Percentiles rank a stretch among this genome's conserved stretches.
Conservation (phyloP, 2,113 vertebrate genomes). For the Cebidichthys violaceus region DNA sequence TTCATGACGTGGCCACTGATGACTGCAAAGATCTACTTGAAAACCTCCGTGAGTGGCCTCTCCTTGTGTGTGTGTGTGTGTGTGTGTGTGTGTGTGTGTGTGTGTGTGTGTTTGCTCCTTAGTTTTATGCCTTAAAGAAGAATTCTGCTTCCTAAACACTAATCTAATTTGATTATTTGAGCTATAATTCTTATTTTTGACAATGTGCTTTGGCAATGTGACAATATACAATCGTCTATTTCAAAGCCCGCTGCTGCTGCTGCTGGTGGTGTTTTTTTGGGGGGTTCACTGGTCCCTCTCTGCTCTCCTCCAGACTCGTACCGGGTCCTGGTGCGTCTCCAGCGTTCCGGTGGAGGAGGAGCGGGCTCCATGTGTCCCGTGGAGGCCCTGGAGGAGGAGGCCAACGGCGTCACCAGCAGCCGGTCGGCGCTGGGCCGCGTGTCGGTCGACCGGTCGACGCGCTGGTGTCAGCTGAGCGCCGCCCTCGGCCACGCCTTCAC, state of each 20-base stretch:
- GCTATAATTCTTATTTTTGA: too few species aligned
- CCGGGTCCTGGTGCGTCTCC: conserved; percentile 71
- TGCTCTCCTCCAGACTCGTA: conserved; percentile 64
- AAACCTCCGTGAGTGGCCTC: conserved; percentile 90
- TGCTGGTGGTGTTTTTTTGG: too few species aligned
- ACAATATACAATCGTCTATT: too few species aligned
- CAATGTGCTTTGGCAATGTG: too few species aligned
- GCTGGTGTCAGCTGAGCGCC: conserved; percentile 69
- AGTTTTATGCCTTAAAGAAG: not conserved
- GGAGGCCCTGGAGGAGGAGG: conserved; percentile 55
- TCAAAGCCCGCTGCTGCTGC: too few species aligned
- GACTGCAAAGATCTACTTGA: conserved; percentile 98
- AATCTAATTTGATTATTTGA: too few species aligned
- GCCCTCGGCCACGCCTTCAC: conserved; percentile 59
- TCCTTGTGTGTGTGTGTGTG: not conserved
- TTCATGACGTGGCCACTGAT: conserved; percentile 95
- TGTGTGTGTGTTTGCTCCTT: not conserved
- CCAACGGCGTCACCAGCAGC: not conserved
- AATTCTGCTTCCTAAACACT: not conserved
- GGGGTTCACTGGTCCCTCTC: too few species aligned
- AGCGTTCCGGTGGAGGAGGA: conserved; percentile 24
- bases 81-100: not conserved
- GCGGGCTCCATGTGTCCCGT: conserved; percentile 51
- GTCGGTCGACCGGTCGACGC: conserved; percentile 44
- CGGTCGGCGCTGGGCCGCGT: conserved; percentile 60